Evolutionary conservation across 2,888 invertebrate species (phyloP).

Genomic region (Erannis defoliaria): DNA sequence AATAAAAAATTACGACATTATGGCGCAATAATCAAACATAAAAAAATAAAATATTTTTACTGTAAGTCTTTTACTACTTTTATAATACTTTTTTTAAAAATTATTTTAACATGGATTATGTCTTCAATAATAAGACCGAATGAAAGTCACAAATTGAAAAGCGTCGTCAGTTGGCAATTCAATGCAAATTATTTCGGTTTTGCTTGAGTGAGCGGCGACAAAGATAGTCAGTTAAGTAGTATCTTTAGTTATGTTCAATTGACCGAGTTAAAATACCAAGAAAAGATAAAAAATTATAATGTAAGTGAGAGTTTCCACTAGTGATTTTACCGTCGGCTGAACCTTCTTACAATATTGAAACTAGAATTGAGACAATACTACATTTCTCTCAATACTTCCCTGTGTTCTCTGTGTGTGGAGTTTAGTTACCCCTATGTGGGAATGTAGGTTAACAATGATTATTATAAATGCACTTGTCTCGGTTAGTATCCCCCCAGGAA

Average conservation of each 20-base stretch:
- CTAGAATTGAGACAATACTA: neutral
- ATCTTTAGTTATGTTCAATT: conserved; percentile 39
- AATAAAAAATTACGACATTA: too few species aligned
- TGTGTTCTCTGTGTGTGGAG: neutral
- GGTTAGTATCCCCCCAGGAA: neutral
- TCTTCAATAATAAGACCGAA: neutral
- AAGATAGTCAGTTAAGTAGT: conserved; percentile 36
- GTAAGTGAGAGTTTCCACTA: neutral
- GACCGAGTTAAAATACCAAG: conserved; percentile 35
- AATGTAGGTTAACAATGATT: neutral
- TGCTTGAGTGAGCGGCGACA: conserved; percentile 45
- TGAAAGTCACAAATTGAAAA: conserved; percentile 18
- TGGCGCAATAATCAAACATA: too few species aligned
- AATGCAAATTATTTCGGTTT: conserved; percentile 41
- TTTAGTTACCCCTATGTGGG: neutral
- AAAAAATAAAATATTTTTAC: too few species aligned
- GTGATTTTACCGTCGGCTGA: neutral
- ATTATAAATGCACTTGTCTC: neutral
- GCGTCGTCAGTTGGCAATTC: conserved; percentile 18
- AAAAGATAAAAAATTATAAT: conserved; percentile 25
- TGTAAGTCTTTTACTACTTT: too few species aligned
- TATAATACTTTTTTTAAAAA: too few species aligned
- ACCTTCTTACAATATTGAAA: neutral
- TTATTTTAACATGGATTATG: too few species aligned
- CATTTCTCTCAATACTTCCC: neutral